Conservation (phyloP, 2,113 vertebrate genomes). For the Phaethon lepturus region DNA sequence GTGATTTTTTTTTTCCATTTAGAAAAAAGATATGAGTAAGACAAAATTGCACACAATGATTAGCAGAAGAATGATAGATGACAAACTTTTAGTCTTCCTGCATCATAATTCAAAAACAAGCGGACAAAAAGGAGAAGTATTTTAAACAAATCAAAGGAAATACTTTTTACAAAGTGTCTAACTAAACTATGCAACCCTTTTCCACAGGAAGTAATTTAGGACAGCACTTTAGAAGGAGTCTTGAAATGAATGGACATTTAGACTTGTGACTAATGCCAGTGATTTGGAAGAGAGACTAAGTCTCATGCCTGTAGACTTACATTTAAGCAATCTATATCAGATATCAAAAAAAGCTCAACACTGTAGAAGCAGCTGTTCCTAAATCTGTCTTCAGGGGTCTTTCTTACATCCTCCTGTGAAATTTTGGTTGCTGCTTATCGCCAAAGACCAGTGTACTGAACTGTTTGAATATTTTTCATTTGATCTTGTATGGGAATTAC, state of each 20-base stretch:
- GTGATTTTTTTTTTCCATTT: background rate
- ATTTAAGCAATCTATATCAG: background rate
- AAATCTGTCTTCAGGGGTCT: background rate
- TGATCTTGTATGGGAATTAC: background rate
- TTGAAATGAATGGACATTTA: background rate
- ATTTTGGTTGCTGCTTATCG: background rate
- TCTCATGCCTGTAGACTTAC: background rate
- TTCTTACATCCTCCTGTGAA: background rate
- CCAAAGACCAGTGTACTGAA: background rate
- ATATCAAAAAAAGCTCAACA: background rate
- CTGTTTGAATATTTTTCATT: background rate
- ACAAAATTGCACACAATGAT: background rate
- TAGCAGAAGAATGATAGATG: background rate
- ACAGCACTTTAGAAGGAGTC: background rate
- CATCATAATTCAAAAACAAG: background rate
- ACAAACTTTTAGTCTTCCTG: background rate
- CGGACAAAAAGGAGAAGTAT: background rate
- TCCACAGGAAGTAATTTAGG: conserved; percentile 19
- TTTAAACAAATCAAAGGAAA: conserved; percentile 22
- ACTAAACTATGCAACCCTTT: background rate
- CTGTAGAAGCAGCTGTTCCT: background rate
- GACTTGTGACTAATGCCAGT: background rate
- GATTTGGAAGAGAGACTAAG: background rate
- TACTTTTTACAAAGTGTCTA: background rate
- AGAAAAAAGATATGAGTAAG: background rate